Percentiles rank a stretch among this genome's conserved stretches.
Conservation (phyloP, 2,888 invertebrate species). For the Polia nebulosa region DNA sequence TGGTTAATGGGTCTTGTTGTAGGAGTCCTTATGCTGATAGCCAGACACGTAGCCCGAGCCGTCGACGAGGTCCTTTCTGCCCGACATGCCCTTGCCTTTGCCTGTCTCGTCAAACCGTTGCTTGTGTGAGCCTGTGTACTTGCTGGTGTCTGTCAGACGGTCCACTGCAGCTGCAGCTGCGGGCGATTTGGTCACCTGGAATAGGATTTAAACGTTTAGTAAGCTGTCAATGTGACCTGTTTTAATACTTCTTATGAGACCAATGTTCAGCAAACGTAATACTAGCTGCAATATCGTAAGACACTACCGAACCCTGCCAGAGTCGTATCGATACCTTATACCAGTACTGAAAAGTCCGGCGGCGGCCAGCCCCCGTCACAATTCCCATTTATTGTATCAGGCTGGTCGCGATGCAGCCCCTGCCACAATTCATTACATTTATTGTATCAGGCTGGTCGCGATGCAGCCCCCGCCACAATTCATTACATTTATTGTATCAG, state of each 20-base stretch:
- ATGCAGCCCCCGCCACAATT: too few relatives aligned
- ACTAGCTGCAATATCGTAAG: too few relatives aligned
- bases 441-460: too few relatives aligned
- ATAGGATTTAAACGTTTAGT: constrained; percentile 32
- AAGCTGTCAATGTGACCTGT: not conserved
- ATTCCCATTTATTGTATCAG: too few relatives aligned
- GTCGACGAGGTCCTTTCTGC: constrained; percentile 94
- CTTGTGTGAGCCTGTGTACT: constrained; percentile 97
- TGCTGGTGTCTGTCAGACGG: constrained; percentile 95
- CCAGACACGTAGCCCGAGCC: constrained; percentile 95
- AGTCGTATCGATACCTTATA: too few relatives aligned
- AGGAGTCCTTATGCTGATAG: constrained; percentile 96
- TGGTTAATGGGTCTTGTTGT: constrained; percentile 91
- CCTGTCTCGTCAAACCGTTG: constrained; percentile 96
- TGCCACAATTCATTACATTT: too few relatives aligned
- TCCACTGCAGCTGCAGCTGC: constrained; percentile 92
- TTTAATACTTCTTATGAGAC: not conserved
- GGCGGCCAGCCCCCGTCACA: too few relatives aligned
- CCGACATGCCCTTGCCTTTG: constrained; percentile 96
- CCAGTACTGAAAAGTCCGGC: too few relatives aligned
- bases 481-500: too few relatives aligned
- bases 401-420: too few relatives aligned
- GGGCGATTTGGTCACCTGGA: constrained; percentile 85
- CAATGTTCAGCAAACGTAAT: too few relatives aligned
- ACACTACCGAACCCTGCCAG: too few relatives aligned